phyloP scores from a whole-genome alignment of 1,140 invertebrate genomes.

The Orchestia grillus region DNA sequence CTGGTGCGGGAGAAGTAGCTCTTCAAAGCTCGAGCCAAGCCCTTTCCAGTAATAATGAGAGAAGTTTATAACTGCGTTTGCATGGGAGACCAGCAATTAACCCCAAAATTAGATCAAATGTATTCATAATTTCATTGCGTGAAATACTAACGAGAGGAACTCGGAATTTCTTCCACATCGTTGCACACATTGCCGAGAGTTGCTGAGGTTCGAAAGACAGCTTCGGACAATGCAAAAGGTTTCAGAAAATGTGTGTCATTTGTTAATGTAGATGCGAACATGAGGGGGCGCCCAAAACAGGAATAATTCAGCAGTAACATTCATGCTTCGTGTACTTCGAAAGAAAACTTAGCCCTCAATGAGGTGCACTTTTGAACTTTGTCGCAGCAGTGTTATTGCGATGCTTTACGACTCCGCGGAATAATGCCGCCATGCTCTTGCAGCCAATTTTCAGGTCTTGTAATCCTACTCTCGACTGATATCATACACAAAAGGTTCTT shows the following conservation, averaged over 20 bases:
- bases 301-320: conserved; percentile 1
- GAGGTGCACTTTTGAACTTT: neutral
- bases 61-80: neutral
- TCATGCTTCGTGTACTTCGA: neutral
- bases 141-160: neutral
- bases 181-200: neutral
- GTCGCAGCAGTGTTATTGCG: neutral
- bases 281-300: neutral
- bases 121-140: neutral
- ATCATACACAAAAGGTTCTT: neutral
- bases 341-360: neutral
- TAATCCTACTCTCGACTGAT: neutral
- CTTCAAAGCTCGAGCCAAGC: neutral
- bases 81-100: neutral
- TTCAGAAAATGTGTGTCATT: neutral
- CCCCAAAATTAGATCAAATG: neutral
- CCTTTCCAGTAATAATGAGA: neutral
- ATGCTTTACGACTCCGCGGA: neutral
- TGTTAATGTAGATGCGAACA: conserved; percentile 8
- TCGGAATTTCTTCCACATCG: neutral
- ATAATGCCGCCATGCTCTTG: neutral
- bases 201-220: neutral
- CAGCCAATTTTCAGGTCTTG: neutral
- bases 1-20: neutral
- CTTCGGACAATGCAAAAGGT: neutral